Evolutionary conservation across 2,797 vertebrate genomes (phyloP).

Genomic region (Leuciscus waleckii): DNA sequence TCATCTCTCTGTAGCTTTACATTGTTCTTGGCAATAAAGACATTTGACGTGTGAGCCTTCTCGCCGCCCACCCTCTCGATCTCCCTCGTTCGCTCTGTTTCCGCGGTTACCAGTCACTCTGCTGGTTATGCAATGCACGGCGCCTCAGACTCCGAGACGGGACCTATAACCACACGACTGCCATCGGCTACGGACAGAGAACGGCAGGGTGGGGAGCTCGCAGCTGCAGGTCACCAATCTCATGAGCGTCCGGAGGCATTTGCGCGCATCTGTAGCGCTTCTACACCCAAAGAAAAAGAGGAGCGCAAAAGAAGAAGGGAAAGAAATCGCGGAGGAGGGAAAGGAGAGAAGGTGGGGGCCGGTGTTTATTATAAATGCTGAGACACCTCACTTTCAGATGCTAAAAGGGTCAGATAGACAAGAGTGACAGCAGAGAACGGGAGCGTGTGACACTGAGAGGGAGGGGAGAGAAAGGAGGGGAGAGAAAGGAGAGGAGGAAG

Average conservation of each 20-base stretch:
- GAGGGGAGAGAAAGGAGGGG: slow-evolving; percentile 35
- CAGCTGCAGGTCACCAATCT: slow-evolving; percentile 18
- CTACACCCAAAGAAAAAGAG: slow-evolving; percentile 55
- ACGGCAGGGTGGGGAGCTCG: slow-evolving; percentile 39
- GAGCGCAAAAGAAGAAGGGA: slow-evolving; percentile 57
- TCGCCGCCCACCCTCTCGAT: slow-evolving; percentile 57
- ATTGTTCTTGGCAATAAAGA: slow-evolving; percentile 57
- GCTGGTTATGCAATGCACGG: slow-evolving; percentile 81
- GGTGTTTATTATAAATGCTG: slow-evolving; percentile 53
- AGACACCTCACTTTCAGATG: slow-evolving; percentile 44
- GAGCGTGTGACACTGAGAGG: slow-evolving; percentile 35
- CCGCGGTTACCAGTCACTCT: slow-evolving; percentile 66
- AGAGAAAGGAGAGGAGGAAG: slow-evolving; percentile 27
- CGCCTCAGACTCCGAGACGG: slow-evolving; percentile 61
- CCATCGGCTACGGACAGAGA: slow-evolving; percentile 65
- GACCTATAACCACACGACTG: slow-evolving; percentile 65
- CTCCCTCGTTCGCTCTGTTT: slow-evolving; percentile 39
- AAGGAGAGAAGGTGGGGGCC: slow-evolving; percentile 49
- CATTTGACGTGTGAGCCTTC: slow-evolving; percentile 60
- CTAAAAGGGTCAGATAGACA: slow-evolving; percentile 64
- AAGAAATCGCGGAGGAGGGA: slow-evolving; percentile 15
- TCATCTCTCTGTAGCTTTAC: slow-evolving; percentile 17
- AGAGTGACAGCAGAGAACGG: slow-evolving; percentile 52
- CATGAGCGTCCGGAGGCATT: slow-evolving; percentile 36
- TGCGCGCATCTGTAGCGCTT: slow-evolving; percentile 25